phyloP scores from a whole-genome alignment of 2,797 vertebrate genomes.

The Cossypha heuglini region DNA sequence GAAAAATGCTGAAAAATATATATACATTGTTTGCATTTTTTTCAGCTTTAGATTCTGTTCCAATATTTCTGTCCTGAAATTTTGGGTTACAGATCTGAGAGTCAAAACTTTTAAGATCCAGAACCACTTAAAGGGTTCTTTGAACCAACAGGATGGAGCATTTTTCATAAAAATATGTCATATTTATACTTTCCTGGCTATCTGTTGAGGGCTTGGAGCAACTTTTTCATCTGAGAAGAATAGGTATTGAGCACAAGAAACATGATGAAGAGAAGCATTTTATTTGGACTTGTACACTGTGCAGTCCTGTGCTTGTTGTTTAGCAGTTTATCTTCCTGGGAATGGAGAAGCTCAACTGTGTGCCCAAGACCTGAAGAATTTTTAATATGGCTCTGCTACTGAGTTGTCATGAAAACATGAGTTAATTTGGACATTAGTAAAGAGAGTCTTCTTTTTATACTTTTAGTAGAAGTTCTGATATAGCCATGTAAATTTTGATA shows the following conservation, averaged over 20 bases:
- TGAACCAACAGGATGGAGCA: rapidly evolving
- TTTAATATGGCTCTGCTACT: background rate
- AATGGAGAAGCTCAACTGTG: background rate
- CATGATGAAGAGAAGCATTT: background rate
- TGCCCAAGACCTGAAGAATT: background rate
- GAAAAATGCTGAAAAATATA: rapidly evolving
- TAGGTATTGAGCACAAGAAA: background rate
- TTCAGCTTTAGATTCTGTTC: background rate
- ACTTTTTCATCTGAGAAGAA: background rate
- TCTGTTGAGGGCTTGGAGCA: background rate
- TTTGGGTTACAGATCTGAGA: background rate
- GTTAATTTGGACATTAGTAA: background rate
- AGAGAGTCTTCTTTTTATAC: background rate
- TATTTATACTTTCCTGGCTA: background rate
- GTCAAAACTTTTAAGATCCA: background rate
- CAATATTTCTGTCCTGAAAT: background rate
- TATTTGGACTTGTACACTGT: background rate
- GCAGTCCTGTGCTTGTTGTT: background rate
- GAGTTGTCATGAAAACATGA: background rate
- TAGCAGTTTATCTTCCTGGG: background rate
- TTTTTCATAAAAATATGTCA: background rate
- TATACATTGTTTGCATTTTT: background rate
- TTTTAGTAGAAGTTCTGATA: background rate
- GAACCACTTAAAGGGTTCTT: background rate
- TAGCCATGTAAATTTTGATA: background rate